These are phyloP conservation scores for Caenorhabditis becei DNA, from an alignment of 2,888 invertebrate species.

Conservation along the genomic window DNA sequence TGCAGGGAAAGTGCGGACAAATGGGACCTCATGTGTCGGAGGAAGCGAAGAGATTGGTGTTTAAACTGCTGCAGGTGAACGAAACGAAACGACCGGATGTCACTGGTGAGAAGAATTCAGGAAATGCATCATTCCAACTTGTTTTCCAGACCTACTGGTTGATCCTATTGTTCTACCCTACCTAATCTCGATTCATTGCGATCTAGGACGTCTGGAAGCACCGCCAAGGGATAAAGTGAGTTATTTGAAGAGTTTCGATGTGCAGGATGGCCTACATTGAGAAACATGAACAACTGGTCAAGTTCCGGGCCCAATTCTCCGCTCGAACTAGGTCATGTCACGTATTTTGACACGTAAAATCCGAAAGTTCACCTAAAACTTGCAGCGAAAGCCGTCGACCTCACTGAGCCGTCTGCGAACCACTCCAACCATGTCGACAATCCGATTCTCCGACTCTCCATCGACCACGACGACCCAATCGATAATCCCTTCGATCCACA, in stretches of 20 bases:
- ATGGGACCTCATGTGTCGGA: conserved; percentile 44
- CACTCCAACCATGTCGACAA: conserved; percentile 51
- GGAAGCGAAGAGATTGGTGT: conserved; percentile 53
- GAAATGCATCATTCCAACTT: neutral
- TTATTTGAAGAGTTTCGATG: neutral
- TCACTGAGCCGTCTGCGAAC: conserved; percentile 59
- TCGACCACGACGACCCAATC: conserved; percentile 2
- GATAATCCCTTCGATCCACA: conserved; percentile 4
- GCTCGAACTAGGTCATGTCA: neutral
- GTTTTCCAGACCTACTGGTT: conserved; percentile 67
- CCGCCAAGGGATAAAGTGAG: conserved; percentile 56
- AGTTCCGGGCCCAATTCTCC: neutral
- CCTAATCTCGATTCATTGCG: conserved; percentile 67
- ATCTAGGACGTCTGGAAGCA: conserved; percentile 64
- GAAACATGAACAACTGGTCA: neutral
- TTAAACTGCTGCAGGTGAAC: conserved; percentile 53
- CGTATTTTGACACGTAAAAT: neutral
- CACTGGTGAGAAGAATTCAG: conserved; percentile 38
- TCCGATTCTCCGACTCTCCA: conserved; percentile 42
- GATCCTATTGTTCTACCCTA: conserved; percentile 67
- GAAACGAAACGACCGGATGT: conserved; percentile 62
- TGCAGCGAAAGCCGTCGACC: conserved; percentile 60
- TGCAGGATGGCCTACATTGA: neutral
- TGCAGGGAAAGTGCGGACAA: conserved; percentile 38
- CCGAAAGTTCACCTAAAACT: neutral